phyloP scores from a whole-genome alignment of 2,113 vertebrate species.

The Rhizomys pruinosus region DNA sequence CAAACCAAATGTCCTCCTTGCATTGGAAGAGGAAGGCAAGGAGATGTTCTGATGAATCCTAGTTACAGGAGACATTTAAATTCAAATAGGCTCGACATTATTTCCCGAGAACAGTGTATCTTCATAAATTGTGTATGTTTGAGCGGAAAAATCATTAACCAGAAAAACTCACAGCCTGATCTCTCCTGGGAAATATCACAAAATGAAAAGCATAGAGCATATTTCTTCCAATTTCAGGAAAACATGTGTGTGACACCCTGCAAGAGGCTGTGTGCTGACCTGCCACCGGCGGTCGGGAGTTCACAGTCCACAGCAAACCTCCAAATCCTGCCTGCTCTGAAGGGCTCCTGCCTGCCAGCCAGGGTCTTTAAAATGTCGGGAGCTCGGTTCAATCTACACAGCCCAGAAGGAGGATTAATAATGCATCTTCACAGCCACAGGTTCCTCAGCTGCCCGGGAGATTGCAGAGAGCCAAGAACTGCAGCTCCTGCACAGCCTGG shows the following conservation, averaged over 20 bases:
- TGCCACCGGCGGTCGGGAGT: not conserved
- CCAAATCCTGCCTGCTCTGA: not conserved
- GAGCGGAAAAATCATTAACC: not conserved
- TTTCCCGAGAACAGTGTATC: not conserved
- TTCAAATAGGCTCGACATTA: not conserved
- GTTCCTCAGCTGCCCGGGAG: not conserved
- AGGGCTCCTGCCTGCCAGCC: not conserved
- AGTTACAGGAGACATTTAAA: not conserved
- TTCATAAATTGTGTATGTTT: not conserved
- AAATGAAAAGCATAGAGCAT: not conserved
- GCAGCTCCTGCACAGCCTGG: not conserved
- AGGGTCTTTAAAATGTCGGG: not conserved
- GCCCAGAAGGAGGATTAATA: not conserved
- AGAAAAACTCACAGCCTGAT: not conserved
- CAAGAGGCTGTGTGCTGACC: not conserved
- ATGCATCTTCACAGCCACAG: not conserved
- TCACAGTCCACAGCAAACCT: rapidly evolving
- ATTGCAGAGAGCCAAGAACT: not conserved
- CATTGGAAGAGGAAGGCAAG: rapidly evolving
- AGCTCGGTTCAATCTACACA: not conserved
- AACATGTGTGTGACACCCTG: not conserved
- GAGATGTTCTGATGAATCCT: not conserved
- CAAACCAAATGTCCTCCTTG: not conserved
- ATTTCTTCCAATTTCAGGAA: not conserved
- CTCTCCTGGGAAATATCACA: not conserved